Evolutionary conservation across 2,113 vertebrate genomes (phyloP), one percentile per base, ranked within the genome.

Genomic region (Alosa alosa): DNA sequence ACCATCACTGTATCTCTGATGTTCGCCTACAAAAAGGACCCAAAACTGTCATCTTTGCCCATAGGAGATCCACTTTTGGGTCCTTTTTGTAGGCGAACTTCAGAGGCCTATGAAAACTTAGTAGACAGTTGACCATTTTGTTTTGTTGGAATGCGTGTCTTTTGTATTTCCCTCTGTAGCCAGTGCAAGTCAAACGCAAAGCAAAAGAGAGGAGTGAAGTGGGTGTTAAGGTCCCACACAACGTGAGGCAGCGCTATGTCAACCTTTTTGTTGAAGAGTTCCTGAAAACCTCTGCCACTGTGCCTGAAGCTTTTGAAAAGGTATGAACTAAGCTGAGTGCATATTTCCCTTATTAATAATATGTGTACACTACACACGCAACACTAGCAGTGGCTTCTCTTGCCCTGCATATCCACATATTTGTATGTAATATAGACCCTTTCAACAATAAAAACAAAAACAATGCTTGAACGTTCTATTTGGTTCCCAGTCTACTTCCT

Each of bases 301-400:
- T 94, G 11, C 93, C 95, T 45, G 95, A 96, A 31, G 96, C 97
- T 81, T 93, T 96, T 89, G 90, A 95, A 49, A 97, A 96, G 95
- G 96, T 97, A 84, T 89, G 89, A 13, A 5, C 4, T 11, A 25
- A 10, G 6, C 64, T 11, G n/a, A 11, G 64, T 3, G 1, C n/a
- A 11, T 10, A 10, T 22, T 7, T 60, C 6, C 55, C 52, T 6
- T 17, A 6, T 18, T 22, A 60, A 60, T 0, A 60, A 52, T 52
- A 11, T 52, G 13, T 17, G 13, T 15, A 17, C 50, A 52, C 50
- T 52, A 10, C 50, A 52, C 55, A 55, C 52, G 22, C 55, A 60
- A 60, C 4, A 60, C 55, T 18, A 60, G 18, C 55, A 22, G 1
- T 60, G 55, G 55, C 18, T 60, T 60, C 55, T 60, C 55, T 60